phyloP scores from a whole-genome alignment of 2,113 vertebrate genomes.

The Gila orcuttii region DNA sequence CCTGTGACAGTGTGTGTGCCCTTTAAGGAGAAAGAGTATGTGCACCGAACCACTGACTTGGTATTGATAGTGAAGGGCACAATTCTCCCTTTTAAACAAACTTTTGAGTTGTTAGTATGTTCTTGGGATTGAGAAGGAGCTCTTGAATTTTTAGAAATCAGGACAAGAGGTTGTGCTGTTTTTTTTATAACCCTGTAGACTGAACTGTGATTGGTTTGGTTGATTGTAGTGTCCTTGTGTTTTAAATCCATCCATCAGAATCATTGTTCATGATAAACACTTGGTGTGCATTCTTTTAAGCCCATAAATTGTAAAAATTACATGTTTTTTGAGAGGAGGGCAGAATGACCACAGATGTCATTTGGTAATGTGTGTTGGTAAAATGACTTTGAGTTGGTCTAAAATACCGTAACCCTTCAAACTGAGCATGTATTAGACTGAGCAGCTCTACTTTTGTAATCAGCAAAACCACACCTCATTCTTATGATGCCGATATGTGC shows the following conservation, averaged over 20 bases:
- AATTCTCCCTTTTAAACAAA: not conserved
- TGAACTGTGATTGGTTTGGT: conserved; percentile 11
- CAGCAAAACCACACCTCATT: not conserved
- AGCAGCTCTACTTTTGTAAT: not conserved
- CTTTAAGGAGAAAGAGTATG: conserved; percentile 21
- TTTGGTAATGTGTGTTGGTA: not conserved
- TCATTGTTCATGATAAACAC: not conserved
- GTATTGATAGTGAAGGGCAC: not conserved
- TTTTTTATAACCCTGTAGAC: not conserved
- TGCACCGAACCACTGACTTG: not conserved
- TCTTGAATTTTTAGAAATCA: not conserved
- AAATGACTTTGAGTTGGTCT: not conserved
- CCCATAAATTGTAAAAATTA: too few relatives aligned
- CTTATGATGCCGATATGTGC: not conserved
- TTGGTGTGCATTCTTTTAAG: not conserved
- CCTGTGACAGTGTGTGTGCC: conserved; percentile 8
- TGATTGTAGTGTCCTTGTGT: conserved; percentile 26
- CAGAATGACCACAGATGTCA: not conserved
- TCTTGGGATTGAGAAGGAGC: not conserved
- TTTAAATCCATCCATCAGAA: not conserved
- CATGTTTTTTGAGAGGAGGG: not conserved
- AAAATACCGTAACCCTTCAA: not conserved
- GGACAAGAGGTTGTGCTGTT: not conserved
- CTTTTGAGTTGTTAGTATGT: not conserved
- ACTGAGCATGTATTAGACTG: not conserved